Conservation (phyloP, 2,888 invertebrate species). For the Platycnemis pennipes region DNA sequence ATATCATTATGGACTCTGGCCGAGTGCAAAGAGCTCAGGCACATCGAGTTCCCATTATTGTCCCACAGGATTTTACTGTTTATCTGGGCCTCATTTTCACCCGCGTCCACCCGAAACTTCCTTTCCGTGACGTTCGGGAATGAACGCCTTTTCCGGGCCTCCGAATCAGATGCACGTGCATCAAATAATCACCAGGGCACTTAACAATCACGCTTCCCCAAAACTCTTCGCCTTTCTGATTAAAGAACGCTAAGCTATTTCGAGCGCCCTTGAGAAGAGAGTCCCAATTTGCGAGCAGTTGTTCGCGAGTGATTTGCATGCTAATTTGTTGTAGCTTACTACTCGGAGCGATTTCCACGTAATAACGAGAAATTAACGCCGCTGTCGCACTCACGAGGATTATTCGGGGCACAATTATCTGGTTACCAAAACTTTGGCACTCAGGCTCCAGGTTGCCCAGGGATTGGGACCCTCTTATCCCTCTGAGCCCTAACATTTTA, state of each 20-base stretch:
- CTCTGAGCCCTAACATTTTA: background rate
- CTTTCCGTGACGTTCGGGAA: background rate
- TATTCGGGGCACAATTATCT: too few species aligned
- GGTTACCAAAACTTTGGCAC: too few species aligned
- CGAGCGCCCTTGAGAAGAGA: background rate
- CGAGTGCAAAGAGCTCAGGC: too few species aligned
- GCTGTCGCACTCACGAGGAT: too few species aligned
- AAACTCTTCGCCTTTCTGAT: background rate
- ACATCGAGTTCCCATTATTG: background rate
- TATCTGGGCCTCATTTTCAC: too few species aligned
- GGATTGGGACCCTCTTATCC: too few species aligned
- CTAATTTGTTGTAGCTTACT: background rate
- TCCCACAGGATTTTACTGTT: too few species aligned
- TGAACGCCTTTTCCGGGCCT: background rate
- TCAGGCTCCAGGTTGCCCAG: too few species aligned
- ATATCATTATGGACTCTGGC: background rate
- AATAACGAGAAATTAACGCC: background rate
- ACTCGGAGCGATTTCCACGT: background rate
- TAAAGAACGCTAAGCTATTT: background rate
- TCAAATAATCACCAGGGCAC: background rate
- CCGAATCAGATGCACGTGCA: background rate
- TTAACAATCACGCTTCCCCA: background rate
- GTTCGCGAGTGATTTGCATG: background rate
- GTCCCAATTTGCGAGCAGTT: background rate
- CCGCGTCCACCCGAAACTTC: too few species aligned